Evolutionary conservation across 2,113 vertebrate species (phyloP).

Genomic region (Colistium nudipinnis): DNA sequence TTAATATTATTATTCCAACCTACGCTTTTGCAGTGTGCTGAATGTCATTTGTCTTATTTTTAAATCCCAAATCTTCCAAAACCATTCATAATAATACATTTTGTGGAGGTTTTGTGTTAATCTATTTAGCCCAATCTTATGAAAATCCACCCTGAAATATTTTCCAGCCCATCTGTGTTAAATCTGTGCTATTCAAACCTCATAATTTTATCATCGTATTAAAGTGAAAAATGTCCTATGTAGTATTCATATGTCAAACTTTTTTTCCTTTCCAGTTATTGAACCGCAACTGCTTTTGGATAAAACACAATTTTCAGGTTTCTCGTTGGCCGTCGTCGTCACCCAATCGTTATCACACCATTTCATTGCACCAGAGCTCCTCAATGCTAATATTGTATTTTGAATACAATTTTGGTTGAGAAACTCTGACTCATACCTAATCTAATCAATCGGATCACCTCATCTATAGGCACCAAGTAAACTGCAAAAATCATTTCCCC

Average conservation of each 20-base stretch:
- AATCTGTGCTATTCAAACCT: too few species aligned
- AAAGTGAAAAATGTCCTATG: background rate
- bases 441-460: too few species aligned
- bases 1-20: background rate
- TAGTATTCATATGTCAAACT: background rate
- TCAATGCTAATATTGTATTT: background rate
- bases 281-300: constrained; percentile 35
- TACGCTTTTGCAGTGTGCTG: background rate
- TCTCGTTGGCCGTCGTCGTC: background rate
- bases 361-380: background rate
- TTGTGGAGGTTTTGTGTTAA: background rate
- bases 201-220: background rate
- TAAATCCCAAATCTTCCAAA: too few species aligned
- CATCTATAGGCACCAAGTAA: too few species aligned
- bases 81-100: background rate
- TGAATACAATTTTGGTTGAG: background rate
- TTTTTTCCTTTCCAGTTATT: constrained; percentile 40
- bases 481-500: background rate
- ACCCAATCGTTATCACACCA: background rate
- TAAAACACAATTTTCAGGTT: constrained; percentile 46
- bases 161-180: too few species aligned
- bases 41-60: background rate
- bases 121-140: too few species aligned
- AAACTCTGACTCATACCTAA: constrained; percentile 8
- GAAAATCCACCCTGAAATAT: too few species aligned